Evolutionary conservation across 2,888 invertebrate species (phyloP).

Genomic region (Noctua comes): DNA sequence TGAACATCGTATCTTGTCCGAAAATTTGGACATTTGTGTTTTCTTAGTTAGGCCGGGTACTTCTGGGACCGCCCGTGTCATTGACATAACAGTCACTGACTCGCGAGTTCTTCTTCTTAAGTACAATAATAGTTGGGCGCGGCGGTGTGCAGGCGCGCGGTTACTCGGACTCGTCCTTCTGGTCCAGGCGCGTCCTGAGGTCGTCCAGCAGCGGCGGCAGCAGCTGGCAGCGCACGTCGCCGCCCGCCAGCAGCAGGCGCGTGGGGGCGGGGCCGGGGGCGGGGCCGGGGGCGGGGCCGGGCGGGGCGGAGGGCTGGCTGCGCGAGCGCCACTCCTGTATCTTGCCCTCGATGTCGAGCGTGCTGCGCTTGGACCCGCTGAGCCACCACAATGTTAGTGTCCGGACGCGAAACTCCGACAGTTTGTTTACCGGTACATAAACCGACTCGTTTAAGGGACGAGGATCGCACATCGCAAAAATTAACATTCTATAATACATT

Average conservation of each 20-base stretch:
- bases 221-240: conserved; percentile 83
- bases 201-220: conserved; percentile 84
- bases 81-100: too few relatives aligned
- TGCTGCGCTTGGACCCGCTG: conserved; percentile 88
- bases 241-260: conserved; percentile 79
- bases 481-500: background rate
- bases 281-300: conserved; percentile 23
- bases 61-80: too few relatives aligned
- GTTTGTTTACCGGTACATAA: conserved; percentile 35
- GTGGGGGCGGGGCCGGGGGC: conserved; percentile 34
- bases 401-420: background rate
- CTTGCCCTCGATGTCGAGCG: conserved; percentile 89
- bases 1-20: too few relatives aligned
- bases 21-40: too few relatives aligned
- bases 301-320: conserved; percentile 59
- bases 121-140: too few relatives aligned
- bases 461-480: background rate
- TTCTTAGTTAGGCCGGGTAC: too few relatives aligned
- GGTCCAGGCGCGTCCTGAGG: conserved; percentile 85
- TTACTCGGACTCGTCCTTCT: conserved; percentile 87
- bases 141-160: conserved; percentile 9
- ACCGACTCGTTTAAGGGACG: background rate
- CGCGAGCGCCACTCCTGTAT: conserved; percentile 86
- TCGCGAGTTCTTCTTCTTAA: too few relatives aligned
- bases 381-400: conserved; percentile 39